Conservation (phyloP, 2,797 vertebrate species). For the Euphonia xanthogaster region DNA sequence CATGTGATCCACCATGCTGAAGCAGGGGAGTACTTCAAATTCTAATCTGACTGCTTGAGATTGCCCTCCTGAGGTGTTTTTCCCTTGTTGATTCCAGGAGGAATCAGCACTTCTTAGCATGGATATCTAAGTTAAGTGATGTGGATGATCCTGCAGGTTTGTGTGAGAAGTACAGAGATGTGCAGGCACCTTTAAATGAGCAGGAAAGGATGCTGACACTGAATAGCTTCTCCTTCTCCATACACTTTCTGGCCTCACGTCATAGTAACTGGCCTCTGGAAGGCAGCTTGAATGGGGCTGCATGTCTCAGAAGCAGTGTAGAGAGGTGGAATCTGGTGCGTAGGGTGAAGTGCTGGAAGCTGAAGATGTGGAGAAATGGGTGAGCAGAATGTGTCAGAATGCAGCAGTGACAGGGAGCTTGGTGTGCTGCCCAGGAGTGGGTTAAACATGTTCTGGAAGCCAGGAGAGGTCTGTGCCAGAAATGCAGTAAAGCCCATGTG, state of each 20-base stretch:
- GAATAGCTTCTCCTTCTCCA: not conserved
- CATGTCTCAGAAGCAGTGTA: not conserved
- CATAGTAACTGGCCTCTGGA: not conserved
- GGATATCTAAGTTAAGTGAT: not conserved
- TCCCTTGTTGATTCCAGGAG: not conserved
- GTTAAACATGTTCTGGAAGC: not conserved
- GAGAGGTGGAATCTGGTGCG: not conserved
- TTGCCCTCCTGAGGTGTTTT: not conserved
- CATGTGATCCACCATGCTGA: not conserved
- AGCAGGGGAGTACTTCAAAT: not conserved
- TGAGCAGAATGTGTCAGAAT: not conserved
- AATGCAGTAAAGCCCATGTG: not conserved
- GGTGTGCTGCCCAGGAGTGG: not conserved
- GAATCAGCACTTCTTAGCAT: not conserved
- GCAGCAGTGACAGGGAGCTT: not conserved
- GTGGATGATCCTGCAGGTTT: not conserved
- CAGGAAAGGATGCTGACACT: not conserved
- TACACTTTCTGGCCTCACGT: not conserved
- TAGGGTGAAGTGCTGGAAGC: not conserved
- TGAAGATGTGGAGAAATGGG: not conserved
- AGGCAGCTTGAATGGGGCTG: not conserved
- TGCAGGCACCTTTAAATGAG: not conserved
- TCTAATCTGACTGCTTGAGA: not conserved
- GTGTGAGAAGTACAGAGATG: not conserved
- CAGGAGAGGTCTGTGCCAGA: not conserved